These are phyloP conservation scores for Hyphantria cunea DNA, from an alignment of 1,140 invertebrate species.

Conservation along the genomic window DNA sequence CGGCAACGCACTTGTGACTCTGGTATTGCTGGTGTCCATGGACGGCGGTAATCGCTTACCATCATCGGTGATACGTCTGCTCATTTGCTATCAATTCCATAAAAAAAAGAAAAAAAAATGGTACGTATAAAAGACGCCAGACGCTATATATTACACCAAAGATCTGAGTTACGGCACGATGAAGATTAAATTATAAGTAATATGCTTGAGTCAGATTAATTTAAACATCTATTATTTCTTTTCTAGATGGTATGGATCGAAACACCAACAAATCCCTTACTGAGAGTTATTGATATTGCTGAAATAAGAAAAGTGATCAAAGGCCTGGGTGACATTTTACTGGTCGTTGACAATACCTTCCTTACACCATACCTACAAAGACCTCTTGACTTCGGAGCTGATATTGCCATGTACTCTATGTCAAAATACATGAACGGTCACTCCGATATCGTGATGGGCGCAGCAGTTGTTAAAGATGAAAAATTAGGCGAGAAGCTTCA, in stretches of 20 bases:
- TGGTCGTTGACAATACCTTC: conserved; percentile 99
- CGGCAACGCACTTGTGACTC: too few relatives aligned
- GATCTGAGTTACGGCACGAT: too few relatives aligned
- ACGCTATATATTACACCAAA: too few relatives aligned
- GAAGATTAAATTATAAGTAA: too few relatives aligned
- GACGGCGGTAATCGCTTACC: too few relatives aligned
- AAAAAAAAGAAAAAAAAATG: too few relatives aligned
- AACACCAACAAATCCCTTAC: conserved; percentile 97
- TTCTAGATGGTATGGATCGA: conserved; percentile 97
- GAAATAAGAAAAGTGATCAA: conserved; percentile 86
- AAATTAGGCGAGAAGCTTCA: conserved; percentile 87
- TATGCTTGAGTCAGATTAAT: too few relatives aligned
- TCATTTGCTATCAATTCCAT: too few relatives aligned
- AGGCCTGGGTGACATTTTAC: conserved; percentile 85
- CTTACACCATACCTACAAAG: conserved; percentile 97
- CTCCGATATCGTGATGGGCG: conserved; percentile 98
- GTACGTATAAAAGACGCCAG: too few relatives aligned
- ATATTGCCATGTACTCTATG: conserved; percentile 95
- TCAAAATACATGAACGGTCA: conserved; percentile 99
- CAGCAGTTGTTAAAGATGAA: conserved; percentile 88
- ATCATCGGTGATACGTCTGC: too few relatives aligned
- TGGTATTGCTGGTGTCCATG: too few relatives aligned
- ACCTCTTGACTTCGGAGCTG: conserved; percentile 95
- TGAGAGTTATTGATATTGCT: conserved; percentile 95
- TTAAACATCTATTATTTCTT: too few relatives aligned